Evolutionary conservation across 1,140 invertebrate species (phyloP), one percentile per base, ranked within the genome.

Genomic region (Melitaea cinxia): DNA sequence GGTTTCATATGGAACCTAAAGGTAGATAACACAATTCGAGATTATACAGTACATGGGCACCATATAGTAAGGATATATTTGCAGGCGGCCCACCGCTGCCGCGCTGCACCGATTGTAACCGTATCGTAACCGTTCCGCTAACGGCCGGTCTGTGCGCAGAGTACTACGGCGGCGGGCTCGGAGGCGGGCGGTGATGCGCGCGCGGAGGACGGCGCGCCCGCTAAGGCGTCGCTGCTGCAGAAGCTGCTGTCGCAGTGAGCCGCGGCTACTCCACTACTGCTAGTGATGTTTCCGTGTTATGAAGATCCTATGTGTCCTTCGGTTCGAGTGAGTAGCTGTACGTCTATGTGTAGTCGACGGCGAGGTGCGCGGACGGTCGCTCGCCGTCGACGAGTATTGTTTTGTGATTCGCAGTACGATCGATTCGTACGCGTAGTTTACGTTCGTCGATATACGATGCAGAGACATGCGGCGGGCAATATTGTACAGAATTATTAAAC

Each of bases 181-280:
- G 84, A 69, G 72, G 69, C 37, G 72, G 80, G 79, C 77, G 82
- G 78, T 78, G 78, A 70, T 80, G 56, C 72, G 77, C 55, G 60
- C 62, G 70, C 56, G 67, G 53, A 42, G 65, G 73, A 61, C 47
- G 55, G 33, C 57, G 33, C 57, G 69, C 39, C 54, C 92, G 92
- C 78, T 66, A 95, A 94, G 80, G 94, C 94, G 60, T 95, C 94
- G 75, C 91, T 95, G 82, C 92, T 96, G 75, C 95, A 95, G 92
- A 95, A 95, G 86, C 91, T 95, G 80, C 89, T 96, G 78, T 96
- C 95, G 70, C 95, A 95, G 92, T 95, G 94, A 94, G 91, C 35
- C 37, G 50, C 50, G 35, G 33, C 12, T 28, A 64, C 63, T 83
- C 70, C 87, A 84, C 81, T 85, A 84, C 83, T 85, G 83, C 79